These are phyloP conservation scores for Xiphophorus birchmanni DNA, from an alignment of 2,797 vertebrate genomes.

Conservation along the genomic window DNA sequence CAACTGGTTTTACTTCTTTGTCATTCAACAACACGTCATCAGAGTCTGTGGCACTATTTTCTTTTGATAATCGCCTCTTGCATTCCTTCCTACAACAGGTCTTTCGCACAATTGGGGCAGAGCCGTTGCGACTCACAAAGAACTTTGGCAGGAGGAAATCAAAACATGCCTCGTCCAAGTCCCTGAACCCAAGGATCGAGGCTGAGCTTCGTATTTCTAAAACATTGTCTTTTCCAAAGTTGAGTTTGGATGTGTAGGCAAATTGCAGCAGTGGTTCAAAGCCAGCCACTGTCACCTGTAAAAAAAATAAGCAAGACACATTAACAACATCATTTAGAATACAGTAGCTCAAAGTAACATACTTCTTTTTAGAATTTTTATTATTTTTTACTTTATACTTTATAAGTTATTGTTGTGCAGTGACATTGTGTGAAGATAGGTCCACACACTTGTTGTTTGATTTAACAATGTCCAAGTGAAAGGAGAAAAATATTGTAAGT, in stretches of 20 bases:
- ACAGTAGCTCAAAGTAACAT: background rate
- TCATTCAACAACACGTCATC: slow-evolving; percentile 55
- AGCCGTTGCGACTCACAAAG: slow-evolving; percentile 76
- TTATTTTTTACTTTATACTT: background rate
- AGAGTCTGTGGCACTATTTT: slow-evolving; percentile 19
- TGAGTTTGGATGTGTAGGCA: slow-evolving; percentile 94
- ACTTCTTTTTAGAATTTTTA: background rate
- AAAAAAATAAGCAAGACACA: slow-evolving; percentile 20
- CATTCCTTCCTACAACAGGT: slow-evolving; percentile 83
- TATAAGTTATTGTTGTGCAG: background rate
- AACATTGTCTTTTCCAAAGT: slow-evolving; percentile 89
- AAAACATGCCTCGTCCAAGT: slow-evolving; percentile 93
- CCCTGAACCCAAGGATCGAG: slow-evolving; percentile 86
- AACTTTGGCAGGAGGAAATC: slow-evolving; percentile 93
- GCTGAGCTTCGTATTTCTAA: slow-evolving; percentile 89
- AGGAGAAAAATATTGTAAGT: background rate
- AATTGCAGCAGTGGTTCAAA: slow-evolving; percentile 94
- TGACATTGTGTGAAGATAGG: background rate
- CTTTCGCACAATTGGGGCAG: slow-evolving; percentile 73
- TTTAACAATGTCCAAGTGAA: background rate
- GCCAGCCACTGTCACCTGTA: slow-evolving; percentile 89
- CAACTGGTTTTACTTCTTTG: slow-evolving; percentile 76
- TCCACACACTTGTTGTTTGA: background rate
- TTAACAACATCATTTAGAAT: background rate
- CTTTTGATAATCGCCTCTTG: slow-evolving; percentile 47